Conservation (phyloP, 2,113 vertebrate species). For the Acrocephalus kingi region DNA sequence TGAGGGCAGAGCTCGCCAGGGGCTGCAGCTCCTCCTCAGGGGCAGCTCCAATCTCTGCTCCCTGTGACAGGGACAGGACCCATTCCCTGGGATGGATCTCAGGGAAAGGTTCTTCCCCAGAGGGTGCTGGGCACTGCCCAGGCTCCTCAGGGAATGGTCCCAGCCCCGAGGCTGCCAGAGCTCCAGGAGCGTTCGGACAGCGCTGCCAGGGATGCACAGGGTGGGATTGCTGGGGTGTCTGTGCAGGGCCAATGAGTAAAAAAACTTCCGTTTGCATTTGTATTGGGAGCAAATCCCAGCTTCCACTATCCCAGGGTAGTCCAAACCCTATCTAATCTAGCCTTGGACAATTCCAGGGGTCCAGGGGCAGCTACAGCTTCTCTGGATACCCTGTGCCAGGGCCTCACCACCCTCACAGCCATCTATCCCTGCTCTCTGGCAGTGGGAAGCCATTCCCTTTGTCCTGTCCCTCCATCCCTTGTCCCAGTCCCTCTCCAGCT, state of each 20-base stretch:
- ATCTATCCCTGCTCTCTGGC: background rate
- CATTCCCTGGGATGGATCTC: rapidly evolving
- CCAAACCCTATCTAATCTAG: background rate
- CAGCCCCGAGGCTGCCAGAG: background rate
- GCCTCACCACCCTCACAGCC: background rate
- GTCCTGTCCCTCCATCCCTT: background rate
- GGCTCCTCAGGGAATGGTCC: background rate
- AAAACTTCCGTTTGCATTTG: background rate
- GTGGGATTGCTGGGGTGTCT: background rate
- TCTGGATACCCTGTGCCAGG: background rate
- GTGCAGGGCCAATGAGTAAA: background rate
- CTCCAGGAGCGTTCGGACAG: background rate
- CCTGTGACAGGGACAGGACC: background rate
- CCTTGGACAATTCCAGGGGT: background rate
- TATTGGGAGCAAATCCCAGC: background rate
- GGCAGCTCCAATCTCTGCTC: background rate
- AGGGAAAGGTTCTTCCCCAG: background rate
- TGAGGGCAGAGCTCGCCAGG: background rate
- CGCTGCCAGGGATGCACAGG: background rate
- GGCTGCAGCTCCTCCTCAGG: background rate
- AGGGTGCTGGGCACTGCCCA: background rate
- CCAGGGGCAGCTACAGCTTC: background rate
- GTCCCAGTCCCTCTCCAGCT: background rate
- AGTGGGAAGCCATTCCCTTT: background rate
- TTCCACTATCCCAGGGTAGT: background rate